Evolutionary conservation across 2,797 vertebrate genomes (phyloP), one percentile per base, ranked within the genome.

Genomic region (Eutrigla gurnardus): DNA sequence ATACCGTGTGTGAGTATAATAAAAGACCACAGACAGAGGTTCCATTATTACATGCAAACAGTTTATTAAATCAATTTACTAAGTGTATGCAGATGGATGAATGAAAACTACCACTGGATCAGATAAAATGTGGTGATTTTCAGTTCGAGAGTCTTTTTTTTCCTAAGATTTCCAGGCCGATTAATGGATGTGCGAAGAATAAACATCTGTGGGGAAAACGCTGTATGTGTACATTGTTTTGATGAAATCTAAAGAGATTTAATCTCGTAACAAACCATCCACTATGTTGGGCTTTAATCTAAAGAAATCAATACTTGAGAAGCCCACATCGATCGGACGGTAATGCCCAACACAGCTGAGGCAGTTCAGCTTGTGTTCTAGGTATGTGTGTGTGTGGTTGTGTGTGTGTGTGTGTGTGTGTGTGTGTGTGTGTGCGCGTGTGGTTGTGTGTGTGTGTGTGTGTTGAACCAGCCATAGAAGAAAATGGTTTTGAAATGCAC

Each of bases 401-500:
- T 47, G 62, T 2, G 65, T 25, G 59, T 67, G 68, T 80, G 32
- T 36, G 33, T 60, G 39, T 6, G 0, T 46, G 64, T 70, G 54
- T 37, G 43, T 53, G 54, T 37, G 25, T 60, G 36, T 66, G 15
- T 76, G 68, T 57, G 52, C 65, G 61, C 42, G 67, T 8, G 50
- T 36, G 37, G 15, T 35, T 13, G 17, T 33, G 10, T 63, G 13
- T 60, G 35, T 63, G 58, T 70, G 25, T 68, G 67, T n/a, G n/a
- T n/a, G n/a, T n/a, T 63, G 54, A 81, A 68, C 7, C 13, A 65
- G 64, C 45, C 25, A 2, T 32, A 2, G 6, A 63, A 67, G 57
- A 71, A 42, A 43, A 39, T 11, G 62, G 73, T 79, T 76, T 25
- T 60, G 39, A 85, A 85, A 76, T 17, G 13, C 52, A 67, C 46